Evolutionary conservation across 2,113 vertebrate genomes (phyloP).

Genomic region (Coturnix japonica): DNA sequence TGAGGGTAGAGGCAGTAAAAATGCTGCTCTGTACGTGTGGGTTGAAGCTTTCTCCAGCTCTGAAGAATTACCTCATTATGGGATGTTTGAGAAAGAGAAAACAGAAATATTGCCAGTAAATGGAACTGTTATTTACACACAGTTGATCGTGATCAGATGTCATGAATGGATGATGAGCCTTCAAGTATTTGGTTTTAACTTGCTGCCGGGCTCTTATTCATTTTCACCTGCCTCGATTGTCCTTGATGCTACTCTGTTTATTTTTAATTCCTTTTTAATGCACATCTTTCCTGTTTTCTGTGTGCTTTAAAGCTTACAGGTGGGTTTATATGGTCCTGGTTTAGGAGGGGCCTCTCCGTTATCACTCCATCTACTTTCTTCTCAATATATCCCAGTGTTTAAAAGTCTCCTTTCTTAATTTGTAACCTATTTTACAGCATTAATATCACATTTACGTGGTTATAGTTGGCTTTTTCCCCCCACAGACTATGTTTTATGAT

Average conservation of each 20-base stretch:
- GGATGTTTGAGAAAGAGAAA: background rate
- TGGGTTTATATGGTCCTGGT: background rate
- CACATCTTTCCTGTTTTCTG: background rate
- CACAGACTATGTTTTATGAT: background rate
- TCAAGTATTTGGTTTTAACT: background rate
- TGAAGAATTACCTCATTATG: background rate
- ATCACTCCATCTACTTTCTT: background rate
- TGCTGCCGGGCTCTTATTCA: background rate
- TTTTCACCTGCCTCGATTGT: background rate
- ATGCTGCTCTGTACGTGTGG: background rate
- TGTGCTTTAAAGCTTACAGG: background rate
- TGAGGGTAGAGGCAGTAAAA: background rate
- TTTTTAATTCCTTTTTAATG: background rate
- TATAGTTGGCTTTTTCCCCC: background rate
- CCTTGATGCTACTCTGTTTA: background rate
- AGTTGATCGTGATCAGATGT: background rate
- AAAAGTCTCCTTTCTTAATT: background rate
- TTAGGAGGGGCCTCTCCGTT: background rate
- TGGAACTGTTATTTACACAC: background rate
- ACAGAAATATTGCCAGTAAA: background rate
- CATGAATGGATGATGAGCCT: background rate
- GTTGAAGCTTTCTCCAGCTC: background rate
- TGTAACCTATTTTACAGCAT: rapidly evolving
- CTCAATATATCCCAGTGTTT: background rate
- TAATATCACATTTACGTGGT: background rate